Evolutionary conservation across 2,888 invertebrate genomes (phyloP), one percentile per base, ranked within the genome.

Genomic region (Drosophila stalkeri): DNA sequence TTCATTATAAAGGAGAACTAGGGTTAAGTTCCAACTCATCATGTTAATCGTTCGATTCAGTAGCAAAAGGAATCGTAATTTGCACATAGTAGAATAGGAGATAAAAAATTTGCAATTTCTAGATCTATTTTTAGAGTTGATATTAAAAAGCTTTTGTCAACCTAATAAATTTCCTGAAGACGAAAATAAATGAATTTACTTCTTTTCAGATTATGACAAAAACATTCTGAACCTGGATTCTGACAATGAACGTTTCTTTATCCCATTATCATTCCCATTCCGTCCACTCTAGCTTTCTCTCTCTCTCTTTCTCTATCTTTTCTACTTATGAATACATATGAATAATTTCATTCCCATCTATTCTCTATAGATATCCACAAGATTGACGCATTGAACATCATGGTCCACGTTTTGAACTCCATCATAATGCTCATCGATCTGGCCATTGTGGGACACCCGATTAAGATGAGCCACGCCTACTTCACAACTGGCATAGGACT

Each of bases 351-450:
- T 44, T 44, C 23, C 39, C 61, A 41, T 60, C 31, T 37, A n/a
- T 11, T n/a, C 18, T 1, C 64, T 47, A 16, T 73, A 93, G 93
- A 93, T 65, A 88, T 92, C 61, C 92, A 93, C 83, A 92, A 91
- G 83, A 91, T 93, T 56, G 93, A 93, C 80, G 86, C 92, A 11
- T 86, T 93, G 41, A 93, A 93, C 82, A 92, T 93, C 43, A 93
- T 93, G 93, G 93, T 93, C 33, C 93, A 93, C 77, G 93, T 93
- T 64, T 93, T 95, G 81, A 97, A 97, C 93, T 95, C 96, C 12
- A 91, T 96, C 51, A 92, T 96, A 85, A 96, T 97, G 95, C 86
- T 97, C 52, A 86, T 95, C 12, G 96, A 97, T 90, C 91, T 97
- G 79, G 93, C 95, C 72, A 92, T 96, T 49, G 95, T 95, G n/a